Base-by-base conservation (phyloP, 2,797 vertebrate genomes). In the Zenarchopterus dispar region DNA sequence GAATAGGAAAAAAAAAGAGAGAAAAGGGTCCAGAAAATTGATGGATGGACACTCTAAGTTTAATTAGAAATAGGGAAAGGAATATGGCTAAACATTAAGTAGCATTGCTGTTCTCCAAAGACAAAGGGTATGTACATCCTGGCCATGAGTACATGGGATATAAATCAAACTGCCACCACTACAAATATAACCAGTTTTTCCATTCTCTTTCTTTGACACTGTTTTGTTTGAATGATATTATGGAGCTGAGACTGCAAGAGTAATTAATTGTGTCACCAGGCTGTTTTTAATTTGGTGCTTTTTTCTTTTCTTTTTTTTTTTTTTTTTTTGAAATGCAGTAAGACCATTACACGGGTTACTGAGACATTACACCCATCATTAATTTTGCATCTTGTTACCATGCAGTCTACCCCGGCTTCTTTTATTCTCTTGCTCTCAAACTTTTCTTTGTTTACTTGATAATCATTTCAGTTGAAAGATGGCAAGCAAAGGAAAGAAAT, bases 381-480 rank as follows among this genome's bases (percentile, higher is more conserved):
- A 62, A 69, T 73, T 72, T 77, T 3, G 36, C 36, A 15, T 39
- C 68, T 62, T 64, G 49, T 75, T 80, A 70, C 60, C 45, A 11
- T 56, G 51, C 63, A 56, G 7, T 36, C 49, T 53, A 39, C 61
- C 65, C 64, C 73, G 52, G 53, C 63, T 77, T 73, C 44, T 68
- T 75, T 51, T 60, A 47, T 61, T 68, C 46, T 39, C 49, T 33
- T 9, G 4, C 66, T 61, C 60, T 78, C 57, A 77, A 79, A 77
- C 70, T 70, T n/a, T 75, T 79, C 43, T 61, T 67, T 64, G 79
- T 68, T 77, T 56, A 60, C 72, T 67, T 59, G 74, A 83, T 86
- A 84, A 88, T 84, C 65, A 77, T 62, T 54, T 63, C 65, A 21
- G 76, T 75, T 80, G 66, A 81, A 77, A 73, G 62, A 79, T 59